These are phyloP conservation scores for Eudyptes chrysolophus DNA, from an alignment of 2,113 vertebrate species.

Conservation along the genomic window DNA sequence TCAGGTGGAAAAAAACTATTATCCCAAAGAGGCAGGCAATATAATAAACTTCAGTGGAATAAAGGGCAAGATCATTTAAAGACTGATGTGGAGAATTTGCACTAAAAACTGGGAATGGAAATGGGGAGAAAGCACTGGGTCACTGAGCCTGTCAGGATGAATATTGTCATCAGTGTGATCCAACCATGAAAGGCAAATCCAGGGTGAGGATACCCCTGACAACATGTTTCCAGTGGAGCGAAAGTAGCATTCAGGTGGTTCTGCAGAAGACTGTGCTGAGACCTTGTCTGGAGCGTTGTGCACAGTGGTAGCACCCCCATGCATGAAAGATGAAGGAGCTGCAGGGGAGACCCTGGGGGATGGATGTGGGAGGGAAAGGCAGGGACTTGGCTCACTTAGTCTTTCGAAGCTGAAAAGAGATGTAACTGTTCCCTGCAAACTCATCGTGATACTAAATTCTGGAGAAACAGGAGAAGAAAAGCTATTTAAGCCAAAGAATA, in stretches of 20 bases:
- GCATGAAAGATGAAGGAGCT: not conserved
- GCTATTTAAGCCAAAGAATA: not conserved
- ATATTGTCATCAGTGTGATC: not conserved
- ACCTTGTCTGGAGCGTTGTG: not conserved
- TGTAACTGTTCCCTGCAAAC: not conserved
- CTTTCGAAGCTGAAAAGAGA: not conserved
- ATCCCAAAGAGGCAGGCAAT: not conserved
- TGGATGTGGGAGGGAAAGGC: not conserved
- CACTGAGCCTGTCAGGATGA: constrained; percentile 16
- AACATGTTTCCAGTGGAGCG: not conserved
- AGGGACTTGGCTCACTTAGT: not conserved
- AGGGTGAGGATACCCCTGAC: not conserved
- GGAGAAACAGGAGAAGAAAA: not conserved
- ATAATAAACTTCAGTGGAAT: not conserved
- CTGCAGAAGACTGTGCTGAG: not conserved
- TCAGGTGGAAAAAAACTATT: not conserved
- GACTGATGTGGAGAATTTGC: not conserved
- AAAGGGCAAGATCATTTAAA: not conserved
- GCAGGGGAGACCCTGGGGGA: not conserved
- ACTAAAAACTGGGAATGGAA: not conserved
- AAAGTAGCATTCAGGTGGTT: not conserved
- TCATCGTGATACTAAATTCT: not conserved
- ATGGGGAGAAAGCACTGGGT: not conserved
- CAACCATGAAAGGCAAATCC: constrained; percentile 15
- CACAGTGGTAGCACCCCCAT: not conserved